Evolutionary conservation across 2,113 vertebrate genomes (phyloP).

Genomic region (Microcebus griseorufus): DNA sequence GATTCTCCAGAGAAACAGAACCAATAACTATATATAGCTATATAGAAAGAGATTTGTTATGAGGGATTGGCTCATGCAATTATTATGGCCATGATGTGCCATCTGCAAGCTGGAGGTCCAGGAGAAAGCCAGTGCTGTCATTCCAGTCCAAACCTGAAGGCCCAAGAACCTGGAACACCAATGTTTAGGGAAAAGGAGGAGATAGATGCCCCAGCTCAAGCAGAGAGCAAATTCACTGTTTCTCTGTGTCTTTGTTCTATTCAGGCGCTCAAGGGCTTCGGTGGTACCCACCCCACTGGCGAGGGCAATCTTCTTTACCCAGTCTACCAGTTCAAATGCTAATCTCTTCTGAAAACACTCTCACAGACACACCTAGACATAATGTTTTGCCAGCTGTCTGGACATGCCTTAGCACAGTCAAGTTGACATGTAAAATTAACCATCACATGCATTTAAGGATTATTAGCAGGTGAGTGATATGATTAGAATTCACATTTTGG

Average conservation of each 20-base stretch:
- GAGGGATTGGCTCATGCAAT: background rate
- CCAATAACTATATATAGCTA: background rate
- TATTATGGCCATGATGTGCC: background rate
- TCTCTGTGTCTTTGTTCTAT: background rate
- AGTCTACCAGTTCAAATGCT: background rate
- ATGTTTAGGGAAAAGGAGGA: no score
- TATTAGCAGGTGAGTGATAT: background rate
- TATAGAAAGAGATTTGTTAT: background rate
- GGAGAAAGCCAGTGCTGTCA: background rate
- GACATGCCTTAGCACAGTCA: background rate
- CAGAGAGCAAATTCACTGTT: no score
- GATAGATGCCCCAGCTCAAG: background rate
- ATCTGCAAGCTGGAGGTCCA: background rate
- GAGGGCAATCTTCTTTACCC: background rate
- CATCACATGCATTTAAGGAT: background rate
- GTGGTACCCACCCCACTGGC: background rate
- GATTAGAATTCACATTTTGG: slow-evolving; percentile 23
- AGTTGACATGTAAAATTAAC: background rate
- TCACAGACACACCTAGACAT: background rate
- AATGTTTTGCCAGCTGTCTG: background rate
- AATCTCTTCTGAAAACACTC: background rate
- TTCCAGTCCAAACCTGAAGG: background rate
- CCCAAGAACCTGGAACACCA: background rate
- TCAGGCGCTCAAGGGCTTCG: background rate
- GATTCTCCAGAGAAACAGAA: background rate